These are phyloP conservation scores for Phataginus tetradactyla DNA, from an alignment of 2,797 vertebrate genomes.

Conservation along the genomic window DNA sequence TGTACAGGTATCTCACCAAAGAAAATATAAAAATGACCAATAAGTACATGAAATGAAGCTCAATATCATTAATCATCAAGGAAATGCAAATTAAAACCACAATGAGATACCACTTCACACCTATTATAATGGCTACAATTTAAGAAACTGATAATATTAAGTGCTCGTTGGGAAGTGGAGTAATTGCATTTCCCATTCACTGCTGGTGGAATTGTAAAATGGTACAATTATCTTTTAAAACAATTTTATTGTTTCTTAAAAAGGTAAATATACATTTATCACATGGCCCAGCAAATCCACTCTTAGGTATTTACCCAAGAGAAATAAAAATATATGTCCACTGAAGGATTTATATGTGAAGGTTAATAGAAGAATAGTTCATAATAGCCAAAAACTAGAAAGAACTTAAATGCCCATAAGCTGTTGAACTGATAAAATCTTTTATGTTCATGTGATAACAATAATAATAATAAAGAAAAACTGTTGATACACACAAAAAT, in stretches of 20 bases:
- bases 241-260: neutral
- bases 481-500: constrained; percentile 24
- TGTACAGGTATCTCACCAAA: neutral
- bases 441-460: neutral
- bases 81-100: constrained; percentile 33
- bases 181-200: neutral
- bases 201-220: neutral
- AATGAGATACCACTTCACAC: neutral
- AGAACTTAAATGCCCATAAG: neutral
- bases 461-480: neutral
- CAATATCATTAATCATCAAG: neutral
- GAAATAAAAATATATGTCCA: constrained; percentile 9
- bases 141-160: neutral
- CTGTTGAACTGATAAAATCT: constrained; percentile 14
- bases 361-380: neutral
- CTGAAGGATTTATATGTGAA: neutral
- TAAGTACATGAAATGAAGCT: neutral
- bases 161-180: neutral
- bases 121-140: neutral
- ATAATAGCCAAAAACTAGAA: neutral
- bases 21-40: neutral
- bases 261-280: constrained; percentile 16
- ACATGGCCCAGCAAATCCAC: neutral
- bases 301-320: neutral
- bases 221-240: neutral